Evolutionary conservation across 1,140 invertebrate genomes (phyloP).

Genomic region (Psilanteris sp.): DNA sequence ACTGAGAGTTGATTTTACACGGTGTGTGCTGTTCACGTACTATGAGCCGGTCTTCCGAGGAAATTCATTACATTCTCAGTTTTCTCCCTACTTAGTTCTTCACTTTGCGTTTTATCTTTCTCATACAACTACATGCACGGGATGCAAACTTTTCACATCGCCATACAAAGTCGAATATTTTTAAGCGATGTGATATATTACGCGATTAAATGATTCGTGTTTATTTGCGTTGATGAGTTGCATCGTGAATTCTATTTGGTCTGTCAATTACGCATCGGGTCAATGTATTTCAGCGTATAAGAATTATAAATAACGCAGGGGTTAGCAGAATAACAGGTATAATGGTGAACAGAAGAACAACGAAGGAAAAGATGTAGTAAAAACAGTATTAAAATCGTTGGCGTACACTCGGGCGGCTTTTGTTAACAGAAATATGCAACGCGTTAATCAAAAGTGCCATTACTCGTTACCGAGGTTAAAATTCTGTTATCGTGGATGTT

Average conservation of each 20-base stretch:
- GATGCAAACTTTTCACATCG: constrained; percentile 21
- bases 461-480: constrained; percentile 69
- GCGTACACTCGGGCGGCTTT: constrained; percentile 55
- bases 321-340: constrained; percentile 12
- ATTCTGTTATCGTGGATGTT: constrained; percentile 72
- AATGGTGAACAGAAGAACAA: constrained; percentile 52
- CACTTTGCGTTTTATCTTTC: constrained; percentile 35
- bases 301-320: constrained; percentile 62
- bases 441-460: constrained; percentile 69
- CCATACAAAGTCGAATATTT: constrained; percentile 33
- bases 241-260: constrained; percentile 3
- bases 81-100: constrained; percentile 27
- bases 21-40: constrained; percentile 35
- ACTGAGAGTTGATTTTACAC: constrained; percentile 70
- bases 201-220: constrained; percentile 24
- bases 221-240: constrained; percentile 50
- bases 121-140: constrained; percentile 32
- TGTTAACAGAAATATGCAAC: constrained; percentile 37
- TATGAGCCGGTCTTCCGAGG: constrained; percentile 35
- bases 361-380: constrained; percentile 56
- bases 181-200: constrained; percentile 25
- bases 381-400: constrained; percentile 65
- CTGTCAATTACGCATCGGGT: constrained; percentile 29
- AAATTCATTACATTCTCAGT: constrained; percentile 63
- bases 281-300: no score